phyloP scores from a whole-genome alignment of 2,888 invertebrate species.

The Adineta ricciae region DNA sequence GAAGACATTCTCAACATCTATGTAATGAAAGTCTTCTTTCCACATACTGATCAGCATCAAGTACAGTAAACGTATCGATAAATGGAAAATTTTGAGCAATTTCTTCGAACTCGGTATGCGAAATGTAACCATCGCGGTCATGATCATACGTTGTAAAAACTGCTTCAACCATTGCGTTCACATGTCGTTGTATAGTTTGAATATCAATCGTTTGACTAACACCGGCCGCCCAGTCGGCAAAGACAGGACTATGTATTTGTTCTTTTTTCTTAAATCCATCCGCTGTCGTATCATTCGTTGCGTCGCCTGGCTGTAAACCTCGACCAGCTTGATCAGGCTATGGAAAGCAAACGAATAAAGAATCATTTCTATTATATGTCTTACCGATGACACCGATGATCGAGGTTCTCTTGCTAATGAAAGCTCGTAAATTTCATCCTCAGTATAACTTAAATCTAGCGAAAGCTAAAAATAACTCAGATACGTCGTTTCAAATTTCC shows the following conservation, averaged over 20 bases:
- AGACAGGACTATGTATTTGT: slow-evolving; percentile 49
- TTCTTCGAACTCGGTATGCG: slow-evolving; percentile 54
- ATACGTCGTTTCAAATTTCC: too few species aligned
- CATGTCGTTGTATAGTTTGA: slow-evolving; percentile 54
- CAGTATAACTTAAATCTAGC: slow-evolving; percentile 55
- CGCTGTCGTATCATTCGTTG: background rate
- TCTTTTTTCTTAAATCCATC: background rate
- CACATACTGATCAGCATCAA: slow-evolving; percentile 54
- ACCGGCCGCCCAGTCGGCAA: slow-evolving; percentile 56
- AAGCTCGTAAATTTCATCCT: slow-evolving; percentile 57
- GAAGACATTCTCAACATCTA: too few species aligned
- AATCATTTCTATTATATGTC: slow-evolving; percentile 35
- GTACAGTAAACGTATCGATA: slow-evolving; percentile 55
- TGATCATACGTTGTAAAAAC: slow-evolving; percentile 57
- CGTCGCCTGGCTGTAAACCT: background rate
- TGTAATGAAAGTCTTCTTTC: background rate
- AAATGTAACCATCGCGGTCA: slow-evolving; percentile 55
- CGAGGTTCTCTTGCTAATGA: slow-evolving; percentile 55
- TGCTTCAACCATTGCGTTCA: slow-evolving; percentile 56
- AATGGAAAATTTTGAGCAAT: slow-evolving; percentile 57
- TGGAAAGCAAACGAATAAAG: background rate
- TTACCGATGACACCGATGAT: slow-evolving; percentile 50
- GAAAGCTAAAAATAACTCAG: slow-evolving; percentile 49
- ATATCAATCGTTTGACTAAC: slow-evolving; percentile 52
- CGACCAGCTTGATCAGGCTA: background rate